Base-by-base conservation (phyloP, 2,797 vertebrate genomes). In the Helarctos malayanus region DNA sequence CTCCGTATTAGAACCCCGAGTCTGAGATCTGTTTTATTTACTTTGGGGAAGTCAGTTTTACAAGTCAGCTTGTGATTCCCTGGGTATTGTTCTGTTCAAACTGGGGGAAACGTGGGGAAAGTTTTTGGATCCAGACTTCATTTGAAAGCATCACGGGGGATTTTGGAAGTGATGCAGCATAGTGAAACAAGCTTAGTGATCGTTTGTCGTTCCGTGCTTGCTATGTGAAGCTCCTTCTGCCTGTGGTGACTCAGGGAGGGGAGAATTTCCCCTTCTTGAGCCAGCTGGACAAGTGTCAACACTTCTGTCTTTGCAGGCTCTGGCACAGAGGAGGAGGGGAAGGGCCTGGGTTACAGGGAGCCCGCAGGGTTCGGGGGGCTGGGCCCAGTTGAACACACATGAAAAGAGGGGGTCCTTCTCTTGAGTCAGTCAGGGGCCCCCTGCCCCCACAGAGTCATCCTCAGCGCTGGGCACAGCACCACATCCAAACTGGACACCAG, bases 271-370 rank as follows among this genome's bases (percentile, higher is more conserved):
- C 95, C 61, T 78, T 49, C 54, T 57, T 2, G 19, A 88, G 87
- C 95, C 93, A 97, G 92, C 95, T 97, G 96, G 97, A 85, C 65
- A 71, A 89, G n/a, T n/a, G 61, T 96, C 92, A 90, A 57, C 56
- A 12, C 76, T 89, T 56, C 63, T 97, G 5, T 82, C 87, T 81
- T 49, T 69, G 54, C 75, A 86, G 93, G 41, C 71, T 82, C 78
- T 38, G 68, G 89, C 88, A n/a, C 79, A 54, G 78, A 75, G 41
- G 82, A 82, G 27, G 91, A 65, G 38, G 73, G 76, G 19, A 71
- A 54, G 54, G 73, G 41, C 82, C 49, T 78, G 54, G 13, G 52
- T 52, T 16, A 12, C 35, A 65, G 76, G 56, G 19, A n/a, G 56
- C 38, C 61, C 14, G 7, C 19, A 68, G 92, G 65, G 59, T 32